A percentile compares a stretch with the other conserved stretches of the same genome.
phyloP scores from a whole-genome alignment of 2,113 vertebrate species.

The Colius striatus region DNA sequence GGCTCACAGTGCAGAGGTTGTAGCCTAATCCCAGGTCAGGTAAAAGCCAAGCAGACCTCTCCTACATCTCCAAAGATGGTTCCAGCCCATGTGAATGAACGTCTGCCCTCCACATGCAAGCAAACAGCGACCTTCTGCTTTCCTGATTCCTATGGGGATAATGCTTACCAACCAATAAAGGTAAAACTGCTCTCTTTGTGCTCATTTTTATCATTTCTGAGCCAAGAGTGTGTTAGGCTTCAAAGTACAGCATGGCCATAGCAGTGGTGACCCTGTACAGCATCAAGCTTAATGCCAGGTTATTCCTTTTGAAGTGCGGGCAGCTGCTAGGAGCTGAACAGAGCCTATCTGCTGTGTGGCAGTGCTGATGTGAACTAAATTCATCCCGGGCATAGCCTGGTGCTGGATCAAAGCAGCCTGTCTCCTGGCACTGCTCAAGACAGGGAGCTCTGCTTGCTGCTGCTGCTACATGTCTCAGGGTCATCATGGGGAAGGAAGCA shows the following conservation, averaged over 20 bases:
- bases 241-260: background rate
- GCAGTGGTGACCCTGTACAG: background rate
- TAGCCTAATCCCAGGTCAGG: background rate
- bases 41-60: background rate
- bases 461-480: background rate
- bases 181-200: background rate
- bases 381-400: background rate
- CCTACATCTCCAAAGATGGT: background rate
- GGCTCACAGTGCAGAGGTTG: background rate
- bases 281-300: background rate
- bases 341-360: background rate
- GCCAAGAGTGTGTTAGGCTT: background rate
- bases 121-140: fast-evolving
- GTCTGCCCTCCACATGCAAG: background rate
- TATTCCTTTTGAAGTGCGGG: background rate
- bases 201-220: background rate
- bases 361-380: background rate
- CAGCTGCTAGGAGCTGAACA: background rate
- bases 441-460: background rate
- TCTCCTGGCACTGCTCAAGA: background rate
- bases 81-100: background rate
- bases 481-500: background rate
- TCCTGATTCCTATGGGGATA: background rate
- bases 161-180: background rate
- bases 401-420: background rate